phyloP scores from a whole-genome alignment of 2,888 invertebrate species.

The Tenthredo mesomela region DNA sequence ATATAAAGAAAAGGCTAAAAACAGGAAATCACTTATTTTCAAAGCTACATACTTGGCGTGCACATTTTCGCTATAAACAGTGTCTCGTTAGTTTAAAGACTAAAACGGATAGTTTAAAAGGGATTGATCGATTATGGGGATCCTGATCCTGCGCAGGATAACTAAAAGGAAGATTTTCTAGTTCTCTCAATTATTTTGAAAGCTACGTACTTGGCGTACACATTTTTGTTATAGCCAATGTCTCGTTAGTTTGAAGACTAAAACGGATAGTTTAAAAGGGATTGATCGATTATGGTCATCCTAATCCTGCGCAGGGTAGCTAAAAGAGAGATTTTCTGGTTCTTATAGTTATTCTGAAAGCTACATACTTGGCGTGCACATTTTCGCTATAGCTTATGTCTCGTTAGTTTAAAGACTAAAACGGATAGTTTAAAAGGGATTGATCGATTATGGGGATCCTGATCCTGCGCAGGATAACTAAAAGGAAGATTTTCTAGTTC shows the following conservation, averaged over 20 bases:
- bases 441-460: no score
- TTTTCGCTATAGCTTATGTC: no score
- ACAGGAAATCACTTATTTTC: not conserved
- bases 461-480: no score
- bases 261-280: not conserved
- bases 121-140: not conserved
- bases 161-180: no score
- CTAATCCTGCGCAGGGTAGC: not conserved
- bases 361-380: no score
- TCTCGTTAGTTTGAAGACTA: not conserved
- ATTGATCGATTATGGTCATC: not conserved
- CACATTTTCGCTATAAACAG: no score
- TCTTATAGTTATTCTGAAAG: not conserved
- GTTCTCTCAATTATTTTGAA: not conserved
- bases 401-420: no score
- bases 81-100: not conserved
- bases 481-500: no score
- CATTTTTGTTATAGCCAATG: no score
- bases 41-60: not conserved
- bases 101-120: not conserved
- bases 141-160: not conserved
- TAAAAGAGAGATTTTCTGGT: not conserved
- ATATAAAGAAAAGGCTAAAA: not conserved
- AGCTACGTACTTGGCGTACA: not conserved
- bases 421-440: no score